Conservation (phyloP, 2,888 invertebrate genomes). For the Eretmocerus hayati region DNA sequence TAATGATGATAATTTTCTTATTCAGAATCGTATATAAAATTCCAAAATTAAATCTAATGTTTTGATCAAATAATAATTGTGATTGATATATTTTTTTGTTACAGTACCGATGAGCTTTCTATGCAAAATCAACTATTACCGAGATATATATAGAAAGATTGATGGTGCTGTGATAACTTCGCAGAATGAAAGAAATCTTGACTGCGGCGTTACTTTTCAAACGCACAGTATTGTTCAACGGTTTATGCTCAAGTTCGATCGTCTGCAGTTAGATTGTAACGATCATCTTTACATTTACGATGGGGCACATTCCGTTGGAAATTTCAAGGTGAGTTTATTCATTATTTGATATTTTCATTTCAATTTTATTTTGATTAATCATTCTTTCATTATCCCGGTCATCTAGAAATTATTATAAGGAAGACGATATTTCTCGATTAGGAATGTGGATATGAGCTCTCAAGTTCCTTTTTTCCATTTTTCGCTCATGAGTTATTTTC, state of each 20-base stretch:
- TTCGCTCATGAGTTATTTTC: too few relatives aligned
- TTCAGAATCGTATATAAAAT: too few relatives aligned
- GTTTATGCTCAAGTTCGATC: slow-evolving; percentile 90
- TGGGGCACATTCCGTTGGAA: slow-evolving; percentile 83
- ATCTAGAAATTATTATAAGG: too few relatives aligned
- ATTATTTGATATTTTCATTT: too few relatives aligned
- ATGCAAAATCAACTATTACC: slow-evolving; percentile 84
- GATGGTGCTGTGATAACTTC: slow-evolving; percentile 88
- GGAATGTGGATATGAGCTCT: too few relatives aligned
- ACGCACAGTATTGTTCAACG: slow-evolving; percentile 89
- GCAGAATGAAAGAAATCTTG: slow-evolving; percentile 82
- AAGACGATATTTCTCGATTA: too few relatives aligned
- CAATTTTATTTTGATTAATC: too few relatives aligned
- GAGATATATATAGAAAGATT: slow-evolving; percentile 81
- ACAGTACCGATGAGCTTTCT: slow-evolving; percentile 83
- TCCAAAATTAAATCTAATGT: too few relatives aligned
- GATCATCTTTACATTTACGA: slow-evolving; percentile 90
- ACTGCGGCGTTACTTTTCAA: slow-evolving; percentile 90
- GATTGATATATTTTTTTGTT: slow-evolving; percentile 41
- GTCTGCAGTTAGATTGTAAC: slow-evolving; percentile 87
- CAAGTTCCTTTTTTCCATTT: too few relatives aligned
- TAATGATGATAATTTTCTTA: too few relatives aligned
- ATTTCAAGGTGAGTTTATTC: slow-evolving; percentile 73
- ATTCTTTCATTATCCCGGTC: too few relatives aligned
- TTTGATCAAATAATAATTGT: too few relatives aligned